Conservation (phyloP, 2,888 invertebrate genomes). For the Cataglyphis livida region DNA sequence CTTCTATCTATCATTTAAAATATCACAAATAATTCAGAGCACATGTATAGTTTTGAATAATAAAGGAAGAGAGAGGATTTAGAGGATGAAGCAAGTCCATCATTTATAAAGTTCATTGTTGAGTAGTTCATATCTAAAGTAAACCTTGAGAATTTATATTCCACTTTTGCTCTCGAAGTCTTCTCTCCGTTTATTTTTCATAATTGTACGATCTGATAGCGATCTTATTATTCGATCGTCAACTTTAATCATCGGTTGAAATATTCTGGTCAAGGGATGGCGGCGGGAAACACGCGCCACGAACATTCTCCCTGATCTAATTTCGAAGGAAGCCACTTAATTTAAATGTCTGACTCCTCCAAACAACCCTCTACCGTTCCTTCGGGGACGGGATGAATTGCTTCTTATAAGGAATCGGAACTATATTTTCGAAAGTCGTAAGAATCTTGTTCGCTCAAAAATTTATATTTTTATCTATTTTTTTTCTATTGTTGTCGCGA, state of each 20-base stretch:
- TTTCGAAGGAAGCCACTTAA: constrained; percentile 83
- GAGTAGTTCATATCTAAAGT: neutral
- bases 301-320: constrained; percentile 80
- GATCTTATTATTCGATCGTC: constrained; percentile 1
- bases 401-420: constrained; percentile 82
- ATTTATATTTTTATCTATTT: constrained; percentile 14
- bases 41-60: neutral
- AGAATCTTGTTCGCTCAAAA: neutral
- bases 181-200: neutral
- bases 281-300: constrained; percentile 39
- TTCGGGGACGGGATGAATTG: constrained; percentile 82
- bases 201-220: neutral
- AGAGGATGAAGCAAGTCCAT: neutral
- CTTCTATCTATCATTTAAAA: neutral
- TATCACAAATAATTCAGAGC: neutral
- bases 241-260: constrained; percentile 23
- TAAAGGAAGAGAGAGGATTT: neutral
- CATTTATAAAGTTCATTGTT: neutral
- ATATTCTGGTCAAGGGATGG: constrained; percentile 28
- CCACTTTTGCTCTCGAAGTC: neutral
- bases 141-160: neutral
- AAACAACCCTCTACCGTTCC: constrained; percentile 70
- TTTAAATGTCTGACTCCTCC: constrained; percentile 77
- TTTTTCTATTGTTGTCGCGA: neutral
- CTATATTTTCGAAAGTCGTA: constrained; percentile 81